Evolutionary conservation across 2,113 vertebrate species (phyloP), one percentile per base, ranked within the genome.

Genomic region (Speoplatyrhinus poulsoni): DNA sequence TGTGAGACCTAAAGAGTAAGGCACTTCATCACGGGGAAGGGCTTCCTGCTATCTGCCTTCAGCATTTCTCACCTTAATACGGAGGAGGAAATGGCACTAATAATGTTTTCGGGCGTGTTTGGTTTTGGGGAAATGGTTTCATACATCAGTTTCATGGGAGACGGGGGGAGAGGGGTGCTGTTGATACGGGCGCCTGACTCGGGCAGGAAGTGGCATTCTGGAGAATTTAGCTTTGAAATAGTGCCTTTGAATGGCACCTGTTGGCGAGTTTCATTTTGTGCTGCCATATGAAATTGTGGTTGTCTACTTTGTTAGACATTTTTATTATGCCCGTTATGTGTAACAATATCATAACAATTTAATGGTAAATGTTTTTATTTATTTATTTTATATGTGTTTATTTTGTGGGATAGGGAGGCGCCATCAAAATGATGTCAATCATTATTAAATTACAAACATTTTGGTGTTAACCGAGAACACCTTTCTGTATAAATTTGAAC

Each of bases 31-130:
- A 93, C 0, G 49, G 64, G 65, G 83, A 90, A 91, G 89, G 85
- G 88, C 87, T 79, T 80, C 85, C 81, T 79, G 70, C 83, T 58
- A 86, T 84, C 83, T 76, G 89, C 91, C 92, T 85, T 91, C 88
- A 92, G 91, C 90, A 74, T 77, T 87, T 75, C 85, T 79, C 73
- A 75, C 91, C 89, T 88, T 92, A 91, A 92, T 93, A 92, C 84
- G 68, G 77, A 83, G 84, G 85, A 88, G 86, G 87, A 89, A 89
- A 89, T 89, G 88, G 87, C 73, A 84, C 89, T 92, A 89, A 92
- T 90, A 91, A 92, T 92, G 92, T 93, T 93, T 89, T 87, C 77
- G 81, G 88, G 91, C 88, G 87, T 93, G 92, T 93, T 94, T 92
- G 91, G 86, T 92, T 89, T 92, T 87, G 91, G 82, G 84, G 83